Evolutionary conservation across 2,113 vertebrate species (phyloP).

Genomic region (Nycticebus coucang): DNA sequence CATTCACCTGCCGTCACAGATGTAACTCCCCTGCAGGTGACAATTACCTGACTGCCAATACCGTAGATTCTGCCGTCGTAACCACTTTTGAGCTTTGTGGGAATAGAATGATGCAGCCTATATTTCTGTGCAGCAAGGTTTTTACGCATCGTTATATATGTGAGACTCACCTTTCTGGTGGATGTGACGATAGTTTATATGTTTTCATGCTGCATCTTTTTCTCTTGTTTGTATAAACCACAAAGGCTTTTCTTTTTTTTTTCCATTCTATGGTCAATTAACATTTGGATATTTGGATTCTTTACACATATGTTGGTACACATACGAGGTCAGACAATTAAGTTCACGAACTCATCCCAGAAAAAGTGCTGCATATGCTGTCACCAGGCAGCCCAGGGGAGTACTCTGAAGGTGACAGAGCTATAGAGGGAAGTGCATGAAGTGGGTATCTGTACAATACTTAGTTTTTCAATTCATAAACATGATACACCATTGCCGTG

Average conservation of each 20-base stretch:
- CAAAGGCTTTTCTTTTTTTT: neutral
- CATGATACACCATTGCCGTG: neutral
- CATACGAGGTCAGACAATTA: too few relatives aligned
- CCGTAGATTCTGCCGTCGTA: neutral
- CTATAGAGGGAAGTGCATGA: too few relatives aligned
- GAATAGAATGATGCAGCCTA: neutral
- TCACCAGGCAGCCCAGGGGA: too few relatives aligned
- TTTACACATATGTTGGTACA: neutral
- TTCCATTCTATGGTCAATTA: neutral
- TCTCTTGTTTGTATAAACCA: too few relatives aligned
- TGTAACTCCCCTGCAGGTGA: neutral
- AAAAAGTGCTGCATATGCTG: too few relatives aligned
- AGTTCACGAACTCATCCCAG: too few relatives aligned
- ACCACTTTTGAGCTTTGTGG: neutral
- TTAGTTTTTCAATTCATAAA: fast-evolving
- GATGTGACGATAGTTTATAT: neutral
- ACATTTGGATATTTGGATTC: neutral
- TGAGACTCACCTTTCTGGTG: neutral
- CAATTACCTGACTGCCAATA: neutral
- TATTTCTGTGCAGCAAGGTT: neutral
- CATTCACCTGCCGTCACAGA: fast-evolving
- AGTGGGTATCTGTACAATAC: neutral
- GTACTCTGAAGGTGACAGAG: too few relatives aligned
- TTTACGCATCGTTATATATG: neutral
- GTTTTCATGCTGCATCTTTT: neutral